Percentiles rank a stretch among this genome's conserved stretches.
Evolutionary conservation across 2,113 vertebrate species (phyloP).

Genomic region (Micronisus gabar): DNA sequence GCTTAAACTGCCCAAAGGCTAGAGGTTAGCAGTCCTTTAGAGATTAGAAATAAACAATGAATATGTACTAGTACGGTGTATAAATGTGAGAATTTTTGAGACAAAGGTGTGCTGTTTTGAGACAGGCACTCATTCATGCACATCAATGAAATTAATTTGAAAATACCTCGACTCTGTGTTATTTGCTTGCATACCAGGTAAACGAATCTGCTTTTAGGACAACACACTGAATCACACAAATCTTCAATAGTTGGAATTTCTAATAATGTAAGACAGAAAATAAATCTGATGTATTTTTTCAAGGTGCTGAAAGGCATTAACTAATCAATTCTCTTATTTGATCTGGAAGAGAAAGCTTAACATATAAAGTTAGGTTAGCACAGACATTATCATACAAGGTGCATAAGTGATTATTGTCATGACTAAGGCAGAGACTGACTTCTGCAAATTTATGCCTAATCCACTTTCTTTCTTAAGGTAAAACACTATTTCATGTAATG

Average conservation of each 20-base stretch:
- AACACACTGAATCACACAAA: not conserved
- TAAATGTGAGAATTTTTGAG: no score
- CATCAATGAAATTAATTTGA: no score
- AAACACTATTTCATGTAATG: not conserved
- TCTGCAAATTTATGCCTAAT: not conserved
- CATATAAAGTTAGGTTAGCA: not conserved
- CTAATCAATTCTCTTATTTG: not conserved
- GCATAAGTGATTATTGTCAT: not conserved
- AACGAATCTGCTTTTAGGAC: no score
- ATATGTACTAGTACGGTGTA: no score
- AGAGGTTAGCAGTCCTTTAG: not conserved
- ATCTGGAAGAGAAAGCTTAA: not conserved
- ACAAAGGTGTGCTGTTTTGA: no score
- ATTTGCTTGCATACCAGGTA: no score
- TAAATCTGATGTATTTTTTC: not conserved
- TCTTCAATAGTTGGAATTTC: not conserved
- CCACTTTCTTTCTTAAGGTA: not conserved
- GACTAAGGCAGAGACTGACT: not conserved
- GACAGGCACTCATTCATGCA: no score
- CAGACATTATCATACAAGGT: not conserved
- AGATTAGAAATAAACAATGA: not conserved
- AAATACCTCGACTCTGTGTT: no score
- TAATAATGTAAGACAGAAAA: not conserved
- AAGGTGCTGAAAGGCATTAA: not conserved
- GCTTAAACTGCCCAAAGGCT: not conserved